These are phyloP conservation scores for Nomia melanderi DNA, from an alignment of 1,140 invertebrate species.

Conservation along the genomic window DNA sequence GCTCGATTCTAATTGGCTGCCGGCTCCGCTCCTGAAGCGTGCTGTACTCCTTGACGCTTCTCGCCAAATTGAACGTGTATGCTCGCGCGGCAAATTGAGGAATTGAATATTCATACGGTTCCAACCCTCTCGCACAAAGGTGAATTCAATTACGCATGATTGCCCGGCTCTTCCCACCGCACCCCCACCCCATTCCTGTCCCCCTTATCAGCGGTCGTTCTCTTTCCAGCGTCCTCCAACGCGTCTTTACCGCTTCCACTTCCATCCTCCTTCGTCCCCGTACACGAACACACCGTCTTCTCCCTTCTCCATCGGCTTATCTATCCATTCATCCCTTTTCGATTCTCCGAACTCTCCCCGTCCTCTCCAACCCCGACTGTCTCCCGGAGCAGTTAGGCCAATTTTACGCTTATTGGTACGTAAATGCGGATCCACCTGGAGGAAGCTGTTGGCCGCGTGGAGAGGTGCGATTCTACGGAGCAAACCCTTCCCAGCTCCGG, in stretches of 20 bases:
- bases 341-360: neutral
- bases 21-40: conserved; percentile 53
- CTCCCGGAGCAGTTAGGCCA: conserved; percentile 71
- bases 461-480: conserved; percentile 43
- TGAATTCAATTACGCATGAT: conserved; percentile 78
- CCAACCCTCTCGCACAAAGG: conserved; percentile 68
- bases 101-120: conserved; percentile 78
- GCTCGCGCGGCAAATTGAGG: conserved; percentile 71
- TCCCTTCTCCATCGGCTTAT: conserved; percentile 26
- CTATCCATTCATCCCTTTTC: conserved; percentile 5
- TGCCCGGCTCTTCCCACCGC: conserved; percentile 63
- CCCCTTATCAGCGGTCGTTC: neutral
- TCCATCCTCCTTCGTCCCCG: neutral
- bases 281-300: too few species aligned
- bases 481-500: conserved; percentile 11
- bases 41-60: conserved; percentile 62
- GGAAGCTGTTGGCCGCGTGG: conserved; percentile 26
- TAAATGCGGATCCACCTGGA: conserved; percentile 69
- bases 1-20: conserved; percentile 62
- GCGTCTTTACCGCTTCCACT: conserved; percentile 15
- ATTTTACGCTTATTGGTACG: conserved; percentile 79
- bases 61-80: conserved; percentile 72
- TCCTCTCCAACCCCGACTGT: conserved; percentile 1
- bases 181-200: neutral
- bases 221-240: conserved; percentile 20